Percentiles rank a stretch among this genome's conserved stretches.
Conservation (phyloP, 2,113 vertebrate genomes). For the Hiodon tergisus region DNA sequence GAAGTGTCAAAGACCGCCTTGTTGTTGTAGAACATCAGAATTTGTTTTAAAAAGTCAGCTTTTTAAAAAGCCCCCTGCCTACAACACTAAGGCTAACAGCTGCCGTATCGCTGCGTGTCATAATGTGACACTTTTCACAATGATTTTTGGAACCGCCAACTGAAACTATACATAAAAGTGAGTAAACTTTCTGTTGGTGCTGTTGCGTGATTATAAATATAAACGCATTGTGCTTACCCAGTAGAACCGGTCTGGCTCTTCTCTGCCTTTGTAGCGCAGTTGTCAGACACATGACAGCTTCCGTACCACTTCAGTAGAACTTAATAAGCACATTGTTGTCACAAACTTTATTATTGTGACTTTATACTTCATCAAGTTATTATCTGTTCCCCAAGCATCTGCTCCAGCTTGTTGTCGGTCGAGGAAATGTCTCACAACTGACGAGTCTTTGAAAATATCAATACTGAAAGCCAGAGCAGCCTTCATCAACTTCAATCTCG, state of each 20-base stretch:
- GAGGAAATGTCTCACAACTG: background rate
- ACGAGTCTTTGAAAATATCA: background rate
- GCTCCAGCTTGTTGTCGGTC: background rate
- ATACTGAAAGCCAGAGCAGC: background rate
- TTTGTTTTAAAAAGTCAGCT: background rate
- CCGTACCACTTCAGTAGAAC: background rate
- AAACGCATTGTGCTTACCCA: constrained; percentile 11
- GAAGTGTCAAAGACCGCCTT: no score
- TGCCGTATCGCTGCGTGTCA: background rate
- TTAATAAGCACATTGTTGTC: constrained; percentile 12
- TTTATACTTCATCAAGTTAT: background rate
- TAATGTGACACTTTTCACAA: background rate
- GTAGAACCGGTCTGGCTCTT: background rate
- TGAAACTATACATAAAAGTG: background rate
- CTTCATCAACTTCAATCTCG: background rate
- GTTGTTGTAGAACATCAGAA: no score
- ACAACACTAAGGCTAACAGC: no score
- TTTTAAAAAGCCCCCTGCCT: background rate
- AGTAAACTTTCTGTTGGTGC: background rate
- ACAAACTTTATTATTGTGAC: background rate
- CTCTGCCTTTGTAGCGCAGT: background rate
- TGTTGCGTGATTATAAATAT: constrained; percentile 1
- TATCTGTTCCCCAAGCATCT: background rate
- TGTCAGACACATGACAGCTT: constrained; percentile 13
- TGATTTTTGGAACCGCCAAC: background rate